Base-by-base conservation (phyloP, 2,888 invertebrate genomes). In the Craniophora ligustri region DNA sequence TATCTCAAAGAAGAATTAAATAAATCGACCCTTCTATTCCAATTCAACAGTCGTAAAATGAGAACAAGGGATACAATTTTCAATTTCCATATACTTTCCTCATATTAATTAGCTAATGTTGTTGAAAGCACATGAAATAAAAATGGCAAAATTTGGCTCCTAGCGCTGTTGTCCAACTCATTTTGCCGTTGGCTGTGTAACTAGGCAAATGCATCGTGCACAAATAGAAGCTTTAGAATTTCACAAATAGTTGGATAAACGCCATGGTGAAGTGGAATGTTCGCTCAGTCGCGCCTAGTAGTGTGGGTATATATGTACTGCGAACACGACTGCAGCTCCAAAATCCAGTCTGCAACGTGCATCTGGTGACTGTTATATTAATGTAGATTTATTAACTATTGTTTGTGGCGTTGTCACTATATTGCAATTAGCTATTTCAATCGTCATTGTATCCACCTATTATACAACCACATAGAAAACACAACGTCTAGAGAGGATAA, bases 241-340 rank as follows among this genome's bases (percentile, higher is more conserved):
- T 62, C 65, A 41, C 65, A 59, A 71, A 72, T 72, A 73, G 49
- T 71, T 71, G 73, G 71, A 69, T 65, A 60, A 72, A 65, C 49
- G 59, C 71, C 70, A 65, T 55, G 44, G 55, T 53, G 50, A 39
- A 51, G 36, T 8, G 59, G 59, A 65, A 69, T 65, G 69, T 62
- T 65, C 44, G 55, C 57, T 47, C 47, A 53, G 61, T 23, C 15
- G 10, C 23, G 39, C 42, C 18, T 48, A 35, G 28, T 31, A 42
- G 3, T 7, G 6, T 11, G 15, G 5, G 4, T 21, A 34, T 21
- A 38, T 15, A 5, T n/a, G 21, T 47, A 40, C 19, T 30, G 10
- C 40, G 13, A 26, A 39, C 14, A 31, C 38, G 30, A 11, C 10
- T 42, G 28, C 16, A 44, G 30, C 32, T 44, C 31, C 6, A 2